Percentiles rank a stretch among this genome's conserved stretches.
These are phyloP conservation scores for Eristalis pertinax DNA, from an alignment of 2,888 invertebrate genomes.

Conservation along the genomic window DNA sequence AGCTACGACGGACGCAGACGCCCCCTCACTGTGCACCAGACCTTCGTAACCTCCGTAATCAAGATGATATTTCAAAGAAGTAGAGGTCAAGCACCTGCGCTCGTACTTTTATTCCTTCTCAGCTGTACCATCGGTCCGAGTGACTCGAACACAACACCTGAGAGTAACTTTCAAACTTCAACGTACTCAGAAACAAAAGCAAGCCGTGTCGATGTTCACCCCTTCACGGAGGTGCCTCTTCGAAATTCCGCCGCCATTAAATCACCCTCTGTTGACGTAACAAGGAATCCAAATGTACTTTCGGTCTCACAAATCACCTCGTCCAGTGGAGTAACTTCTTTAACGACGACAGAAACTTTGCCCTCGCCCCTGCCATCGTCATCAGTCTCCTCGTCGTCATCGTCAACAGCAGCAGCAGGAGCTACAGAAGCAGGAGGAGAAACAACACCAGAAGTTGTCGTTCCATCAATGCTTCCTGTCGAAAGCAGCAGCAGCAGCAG, in stretches of 20 bases:
- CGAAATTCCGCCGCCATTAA: slow-evolving; percentile 43
- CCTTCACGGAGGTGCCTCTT: slow-evolving; percentile 61
- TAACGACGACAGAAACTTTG: slow-evolving; percentile 50
- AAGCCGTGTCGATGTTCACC: slow-evolving; percentile 34
- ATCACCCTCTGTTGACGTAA: slow-evolving; percentile 54
- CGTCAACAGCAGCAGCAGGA: slow-evolving; percentile 4
- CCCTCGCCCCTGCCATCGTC: slow-evolving; percentile 15
- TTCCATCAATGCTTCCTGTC: slow-evolving; percentile 23
- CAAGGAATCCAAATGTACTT: slow-evolving; percentile 51
- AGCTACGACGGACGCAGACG: not conserved
- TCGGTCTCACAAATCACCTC: slow-evolving; percentile 52
- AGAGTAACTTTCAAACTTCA: slow-evolving; percentile 13
- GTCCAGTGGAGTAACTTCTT: slow-evolving; percentile 49
- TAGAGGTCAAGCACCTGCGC: slow-evolving; percentile 30
- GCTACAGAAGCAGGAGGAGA: not conserved
- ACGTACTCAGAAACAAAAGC: slow-evolving; percentile 19
- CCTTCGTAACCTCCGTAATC: not conserved
- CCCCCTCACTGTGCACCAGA: not conserved
- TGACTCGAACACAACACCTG: slow-evolving; percentile 58
- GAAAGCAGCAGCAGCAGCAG: not conserved
- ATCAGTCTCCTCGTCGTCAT: slow-evolving; percentile 3
- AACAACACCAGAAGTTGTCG: not conserved
- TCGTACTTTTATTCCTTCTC: slow-evolving; percentile 38
- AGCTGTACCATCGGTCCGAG: slow-evolving; percentile 53
- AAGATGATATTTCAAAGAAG: slow-evolving; percentile 45